These are phyloP conservation scores for Callipepla californica DNA, from an alignment of 2,113 vertebrate genomes.

Conservation along the genomic window DNA sequence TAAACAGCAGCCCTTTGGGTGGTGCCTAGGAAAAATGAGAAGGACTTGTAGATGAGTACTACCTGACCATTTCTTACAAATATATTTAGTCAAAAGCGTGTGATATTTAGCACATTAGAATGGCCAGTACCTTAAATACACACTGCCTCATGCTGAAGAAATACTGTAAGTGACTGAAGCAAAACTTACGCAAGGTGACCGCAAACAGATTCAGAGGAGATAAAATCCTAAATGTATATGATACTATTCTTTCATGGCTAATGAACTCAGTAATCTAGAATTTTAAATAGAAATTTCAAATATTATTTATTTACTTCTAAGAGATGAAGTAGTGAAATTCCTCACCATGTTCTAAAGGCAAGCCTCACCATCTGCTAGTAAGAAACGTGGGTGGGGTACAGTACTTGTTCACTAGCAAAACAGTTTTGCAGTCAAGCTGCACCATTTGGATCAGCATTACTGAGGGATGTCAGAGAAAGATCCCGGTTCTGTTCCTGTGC, in stretches of 20 bases:
- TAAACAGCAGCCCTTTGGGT: background rate
- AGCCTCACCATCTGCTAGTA: slow-evolving; percentile 38
- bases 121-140: background rate
- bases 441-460: background rate
- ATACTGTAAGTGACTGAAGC: background rate
- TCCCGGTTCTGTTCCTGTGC: background rate
- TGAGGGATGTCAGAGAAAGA: slow-evolving; percentile 15
- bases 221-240: background rate
- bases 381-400: background rate
- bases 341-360: background rate
- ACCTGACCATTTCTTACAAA: background rate
- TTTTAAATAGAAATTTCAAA: slow-evolving; percentile 15
- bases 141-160: background rate
- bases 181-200: background rate
- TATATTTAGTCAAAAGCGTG: background rate
- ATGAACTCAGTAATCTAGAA: background rate
- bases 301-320: slow-evolving; percentile 43
- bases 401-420: slow-evolving; percentile 33
- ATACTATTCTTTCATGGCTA: background rate
- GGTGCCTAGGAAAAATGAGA: background rate
- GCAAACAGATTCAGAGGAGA: background rate
- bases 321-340: slow-evolving; percentile 12
- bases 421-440: background rate
- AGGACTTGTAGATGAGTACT: background rate
- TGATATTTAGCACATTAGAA: background rate